phyloP scores from a whole-genome alignment of 2,888 invertebrate genomes.

The Caenorhabditis doughertyi region DNA sequence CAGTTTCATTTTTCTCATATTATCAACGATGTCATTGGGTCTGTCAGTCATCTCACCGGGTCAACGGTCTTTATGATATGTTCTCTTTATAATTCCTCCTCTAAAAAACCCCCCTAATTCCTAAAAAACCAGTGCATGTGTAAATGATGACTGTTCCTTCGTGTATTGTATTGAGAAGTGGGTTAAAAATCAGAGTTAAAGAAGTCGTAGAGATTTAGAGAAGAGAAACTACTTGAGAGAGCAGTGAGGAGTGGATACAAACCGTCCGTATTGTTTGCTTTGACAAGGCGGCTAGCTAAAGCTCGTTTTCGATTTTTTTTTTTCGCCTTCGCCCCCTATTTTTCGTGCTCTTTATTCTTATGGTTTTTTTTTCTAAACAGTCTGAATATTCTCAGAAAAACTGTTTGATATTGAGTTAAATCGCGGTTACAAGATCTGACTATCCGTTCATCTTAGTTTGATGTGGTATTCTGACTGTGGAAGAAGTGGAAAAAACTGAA shows the following conservation, averaged over 20 bases:
- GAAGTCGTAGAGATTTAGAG: constrained; percentile 22
- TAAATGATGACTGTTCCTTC: constrained; percentile 32
- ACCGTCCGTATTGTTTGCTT: constrained; percentile 26
- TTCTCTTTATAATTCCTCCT: background rate
- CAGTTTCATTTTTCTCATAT: too few species aligned
- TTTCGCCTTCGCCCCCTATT: background rate
- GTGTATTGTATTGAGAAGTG: background rate
- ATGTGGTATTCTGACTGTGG: too few species aligned
- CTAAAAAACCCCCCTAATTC: background rate
- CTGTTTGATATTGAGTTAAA: too few species aligned
- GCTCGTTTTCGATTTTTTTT: constrained; percentile 22
- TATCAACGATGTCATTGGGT: too few species aligned
- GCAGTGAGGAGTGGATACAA: constrained; percentile 35
- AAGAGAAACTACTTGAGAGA: constrained; percentile 26
- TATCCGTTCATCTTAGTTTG: too few species aligned
- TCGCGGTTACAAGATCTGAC: background rate
- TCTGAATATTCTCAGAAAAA: too few species aligned
- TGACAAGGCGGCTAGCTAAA: constrained; percentile 35
- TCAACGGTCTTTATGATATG: too few species aligned
- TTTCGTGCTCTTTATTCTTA: background rate
- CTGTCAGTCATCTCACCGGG: too few species aligned
- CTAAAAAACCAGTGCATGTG: background rate
- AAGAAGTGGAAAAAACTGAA: too few species aligned
- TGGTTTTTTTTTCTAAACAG: too few species aligned
- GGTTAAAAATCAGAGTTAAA: background rate